Conservation (phyloP, 2,797 vertebrate genomes). For the Peromyscus melanophrys region DNA sequence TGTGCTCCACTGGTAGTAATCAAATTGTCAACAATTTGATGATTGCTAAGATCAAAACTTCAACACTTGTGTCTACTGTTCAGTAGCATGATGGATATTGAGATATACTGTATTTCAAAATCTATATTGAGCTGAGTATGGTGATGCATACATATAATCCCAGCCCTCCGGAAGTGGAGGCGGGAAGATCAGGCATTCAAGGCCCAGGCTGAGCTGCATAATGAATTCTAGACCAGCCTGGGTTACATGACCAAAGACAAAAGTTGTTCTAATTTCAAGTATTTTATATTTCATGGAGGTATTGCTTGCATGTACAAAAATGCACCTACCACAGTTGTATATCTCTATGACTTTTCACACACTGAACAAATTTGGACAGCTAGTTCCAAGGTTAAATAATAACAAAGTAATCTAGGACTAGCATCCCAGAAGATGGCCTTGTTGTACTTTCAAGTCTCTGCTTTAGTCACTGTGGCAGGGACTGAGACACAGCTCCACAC, state of each 20-base stretch:
- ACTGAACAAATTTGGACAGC: background rate
- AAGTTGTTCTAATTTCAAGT: background rate
- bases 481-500: background rate
- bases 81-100: background rate
- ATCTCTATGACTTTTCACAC: constrained; percentile 50
- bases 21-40: constrained; percentile 20
- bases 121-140: background rate
- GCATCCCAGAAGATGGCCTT: background rate
- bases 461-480: background rate
- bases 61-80: background rate
- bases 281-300: background rate
- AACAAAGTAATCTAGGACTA: background rate
- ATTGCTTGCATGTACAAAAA: background rate
- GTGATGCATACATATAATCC: background rate
- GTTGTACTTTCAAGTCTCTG: background rate
- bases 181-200: background rate
- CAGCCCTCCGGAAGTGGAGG: background rate
- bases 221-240: background rate
- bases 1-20: background rate
- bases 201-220: background rate
- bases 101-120: constrained; percentile 37
- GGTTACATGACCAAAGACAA: background rate
- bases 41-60: constrained; percentile 10
- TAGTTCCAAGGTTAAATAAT: background rate
- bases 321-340: background rate